Evolutionary conservation across 2,888 invertebrate genomes (phyloP), one percentile per base, ranked within the genome.

Genomic region (Agriopis marginaria): DNA sequence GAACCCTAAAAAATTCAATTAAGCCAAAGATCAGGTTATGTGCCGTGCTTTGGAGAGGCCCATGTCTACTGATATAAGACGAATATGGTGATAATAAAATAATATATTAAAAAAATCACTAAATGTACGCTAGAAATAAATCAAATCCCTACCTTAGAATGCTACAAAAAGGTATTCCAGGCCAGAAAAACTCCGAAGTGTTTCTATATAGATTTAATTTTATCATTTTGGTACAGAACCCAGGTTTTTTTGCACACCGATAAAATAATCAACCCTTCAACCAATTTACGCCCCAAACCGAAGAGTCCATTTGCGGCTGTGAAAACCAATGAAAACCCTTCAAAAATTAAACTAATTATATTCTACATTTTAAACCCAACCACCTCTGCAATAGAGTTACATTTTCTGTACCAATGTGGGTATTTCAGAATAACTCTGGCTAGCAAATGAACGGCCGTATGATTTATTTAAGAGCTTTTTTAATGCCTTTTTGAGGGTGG

Each of bases 251-350:
- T 44, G 63, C 53, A 12, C 40, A 63, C 63, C 63, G 10, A 53
- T 58, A 65, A 69, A 66, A 70, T 56, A 66, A 62, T 69, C 61
- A 65, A 58, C 69, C 65, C 56, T 69, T 65, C 51, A 42, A 73
- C 73, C 75, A 75, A 80, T 78, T 77, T 75, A 74, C 65, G 77
- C 75, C 60, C 56, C 61, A 76, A 77, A 76, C 79, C 74, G 75
- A 71, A 68, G 62, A 63, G 68, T 73, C 72, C 76, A 77, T 79
- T 80, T 76, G 75, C 56, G 71, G 73, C 47, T 59, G 60, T 66
- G 70, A 66, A 67, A 70, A 59, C 75, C 65, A 50, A 77, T 73
- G 68, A 56, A 68, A 68, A 72, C 72, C 55, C 73, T 73, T 77
- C 59, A 75, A 77, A 81, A 77, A 77, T 73, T 68, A 61, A 74